Base-by-base conservation (phyloP, 2,888 invertebrate species). In the Papilio demoleus region DNA sequence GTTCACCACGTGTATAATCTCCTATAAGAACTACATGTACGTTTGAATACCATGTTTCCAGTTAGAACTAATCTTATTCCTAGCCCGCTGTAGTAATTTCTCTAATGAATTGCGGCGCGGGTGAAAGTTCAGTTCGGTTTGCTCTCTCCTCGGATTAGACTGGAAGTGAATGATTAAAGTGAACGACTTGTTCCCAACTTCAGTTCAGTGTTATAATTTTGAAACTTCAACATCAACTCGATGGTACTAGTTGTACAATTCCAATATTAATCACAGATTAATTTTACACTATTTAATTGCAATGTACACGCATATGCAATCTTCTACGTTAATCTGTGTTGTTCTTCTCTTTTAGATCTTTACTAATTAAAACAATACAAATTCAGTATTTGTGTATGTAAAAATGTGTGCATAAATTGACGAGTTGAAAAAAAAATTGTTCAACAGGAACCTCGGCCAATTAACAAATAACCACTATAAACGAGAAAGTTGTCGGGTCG, bases 101-200 rank as follows among this genome's bases (percentile, higher is more conserved):
- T 50, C 63, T 63, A 65, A 24, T 56, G 64, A 53, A 56, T 65
- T 36, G 64, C 36, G 38, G 40, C 17, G 27, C 22, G 40, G 38
- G 38, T 40, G 38, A 56, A 56, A 65, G 53, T 65, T 65, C 38
- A 56, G 17, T 56, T 64, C 40, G 19, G 36, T 65, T 56, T 65
- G 38, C 64, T 36, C 36, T 14, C 19, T 36, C 63, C 22, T 24
- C 22, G 50, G 24, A n/a, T 47, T 63, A 63, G 24, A 22, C 19
- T 50, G 36, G 34, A 14, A 63, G 63, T 50, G 34, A 63, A 63
- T 38, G 19, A 22, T 63, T 34, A 31, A 47, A 47, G 14, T 50
- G 24, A 63, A 12, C 14, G 6, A n/a, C 24, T 47, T 14, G 19
- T 50, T 50, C 38, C 9, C 27, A 38, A 50, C 36, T 63, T 63